Evolutionary conservation across 35 echinoderm and acorn worm genomes (phyloP), one percentile per base, ranked within the genome.

Genomic region (Acanthaster planci): DNA sequence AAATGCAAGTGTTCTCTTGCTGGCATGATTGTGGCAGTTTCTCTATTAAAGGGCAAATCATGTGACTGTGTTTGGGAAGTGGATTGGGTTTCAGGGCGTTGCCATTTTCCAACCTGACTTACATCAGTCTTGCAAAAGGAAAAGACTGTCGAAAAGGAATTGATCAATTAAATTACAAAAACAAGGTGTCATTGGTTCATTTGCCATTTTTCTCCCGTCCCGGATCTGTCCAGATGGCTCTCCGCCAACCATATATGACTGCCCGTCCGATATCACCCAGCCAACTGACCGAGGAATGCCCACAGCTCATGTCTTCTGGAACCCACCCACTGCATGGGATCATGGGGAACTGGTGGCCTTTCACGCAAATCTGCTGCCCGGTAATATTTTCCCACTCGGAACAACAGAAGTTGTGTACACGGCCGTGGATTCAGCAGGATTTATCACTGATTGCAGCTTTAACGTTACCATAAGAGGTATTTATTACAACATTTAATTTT

Each of bases 241-340:
- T 5, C 80, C 80, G 27, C 83, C 83, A 30, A 40, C 23, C 17
- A 85, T 85, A 22, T 7, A 26, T 18, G 67, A 38, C 5, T 85
- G 83, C 47, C 64, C 83, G 7, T 18, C 23, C 19, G 44, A 85
- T 38, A 76, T 85, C 32, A 85, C 55, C 18, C 35, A 36, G 57
- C 26, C 83, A 22, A 85, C 67, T 15, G 83, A 85, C 38, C 7
- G 18, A 5, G 8, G 55, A 17, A 12, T 19, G 19, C 27, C 83
- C 18, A 76, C 83, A 9, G 58, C 67, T 8, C 35, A 17, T 38
- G 83, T 85, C 8, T 37, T 22, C 38, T 72, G 64, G 64, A 31
- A 10, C 14, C 64, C 34, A 14, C 64, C 64, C 64, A 31, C 64
- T 23, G 64, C 64, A 0, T 2, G 23, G 34, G 64, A 72, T 26